A percentile compares a stretch with the other conserved stretches of the same genome.
Conservation (phyloP, 1,140 invertebrate species). For the Magallana gigas region DNA sequence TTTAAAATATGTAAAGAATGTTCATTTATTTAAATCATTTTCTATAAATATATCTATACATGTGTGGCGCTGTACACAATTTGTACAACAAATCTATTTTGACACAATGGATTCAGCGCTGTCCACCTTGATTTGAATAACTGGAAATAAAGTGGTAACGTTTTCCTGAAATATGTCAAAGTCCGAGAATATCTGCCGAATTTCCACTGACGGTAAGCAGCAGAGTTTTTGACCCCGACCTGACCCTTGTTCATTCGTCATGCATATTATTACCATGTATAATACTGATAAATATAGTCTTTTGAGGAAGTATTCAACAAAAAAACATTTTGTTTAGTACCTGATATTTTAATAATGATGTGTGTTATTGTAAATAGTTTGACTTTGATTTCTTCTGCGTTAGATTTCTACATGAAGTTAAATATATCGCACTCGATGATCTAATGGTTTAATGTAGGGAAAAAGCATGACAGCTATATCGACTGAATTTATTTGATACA, state of each 20-base stretch:
- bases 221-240: not conserved
- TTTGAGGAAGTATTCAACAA: not conserved
- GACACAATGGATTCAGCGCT: not conserved
- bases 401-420: not conserved
- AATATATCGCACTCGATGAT: too few relatives aligned
- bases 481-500: too few relatives aligned
- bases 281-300: constrained; percentile 9
- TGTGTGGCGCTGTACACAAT: too few relatives aligned
- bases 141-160: not conserved
- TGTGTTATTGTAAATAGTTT: not conserved
- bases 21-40: not conserved
- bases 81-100: not conserved
- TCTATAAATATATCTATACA: not conserved
- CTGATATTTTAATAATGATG: not conserved
- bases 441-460: not conserved
- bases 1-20: not conserved
- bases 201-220: not conserved
- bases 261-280: not conserved
- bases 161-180: not conserved
- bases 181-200: not conserved
- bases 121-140: not conserved
- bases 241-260: not conserved
- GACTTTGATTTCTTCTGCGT: not conserved
- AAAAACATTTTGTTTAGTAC: not conserved
- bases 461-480: not conserved